Evolutionary conservation across 1,140 invertebrate species (phyloP), one percentile per base, ranked within the genome.

Genomic region (Orchesella cincta): DNA sequence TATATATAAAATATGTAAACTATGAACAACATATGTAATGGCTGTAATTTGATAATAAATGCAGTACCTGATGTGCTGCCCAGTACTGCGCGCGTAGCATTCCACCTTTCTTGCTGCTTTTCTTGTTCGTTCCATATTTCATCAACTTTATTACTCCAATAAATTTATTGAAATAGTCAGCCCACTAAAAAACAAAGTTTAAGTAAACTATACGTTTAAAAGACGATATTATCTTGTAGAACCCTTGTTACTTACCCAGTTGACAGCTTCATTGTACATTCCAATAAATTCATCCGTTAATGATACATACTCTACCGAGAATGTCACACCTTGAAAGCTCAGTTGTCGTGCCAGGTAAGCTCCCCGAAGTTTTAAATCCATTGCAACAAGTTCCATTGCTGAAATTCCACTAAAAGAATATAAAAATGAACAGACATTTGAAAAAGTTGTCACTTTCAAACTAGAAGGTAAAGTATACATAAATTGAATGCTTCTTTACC

Each of bases 31-130:
- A n/a, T n/a, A n/a, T n/a, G n/a, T n/a, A n/a, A n/a, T n/a, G n/a
- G n/a, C n/a, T n/a, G n/a, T n/a, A n/a, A n/a, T n/a, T n/a, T n/a
- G n/a, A n/a, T n/a, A n/a, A n/a, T n/a, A n/a, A n/a, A n/a, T n/a
- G n/a, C n/a, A n/a, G n/a, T n/a, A n/a, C n/a, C n/a, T 99, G 98
- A 89, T 99, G 98, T 29, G 97, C 93, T 0, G 96, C 97, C 98
- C 98, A 99, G 86, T 99, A 99, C 85, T 99, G 98, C 5, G 93
- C 93, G 95, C 95, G 97, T 92, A 97, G n/a, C 26, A 28, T 33
- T 39, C 96, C 0, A 92, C 96, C 87, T 94, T 97, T 84, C 92
- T 93, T 91, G 95, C 94, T 39, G 93, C 96, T 87, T 94, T 97
- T 84, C 93, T 92, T 92, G 95, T 94, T 89, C 78, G 92, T 92